phyloP scores from a whole-genome alignment of 35 echinoderm and acorn worm species.

The Anneissia japonica region DNA sequence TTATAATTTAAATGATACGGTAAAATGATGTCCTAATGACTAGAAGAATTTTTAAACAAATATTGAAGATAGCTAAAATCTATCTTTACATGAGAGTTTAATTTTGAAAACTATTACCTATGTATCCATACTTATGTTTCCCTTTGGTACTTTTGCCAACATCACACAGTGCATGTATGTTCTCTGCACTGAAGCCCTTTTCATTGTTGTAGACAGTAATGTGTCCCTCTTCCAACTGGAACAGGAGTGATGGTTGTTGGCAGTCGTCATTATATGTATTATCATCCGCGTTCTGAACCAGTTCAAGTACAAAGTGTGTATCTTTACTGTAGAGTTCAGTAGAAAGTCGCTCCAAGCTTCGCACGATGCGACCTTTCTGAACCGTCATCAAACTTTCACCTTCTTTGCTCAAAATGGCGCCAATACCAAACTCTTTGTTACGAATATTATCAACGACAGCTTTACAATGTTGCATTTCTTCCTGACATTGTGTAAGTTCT shows the following conservation, averaged over 20 bases:
- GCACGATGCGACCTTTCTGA: conserved; percentile 20
- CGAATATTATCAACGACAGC: conserved; percentile 18
- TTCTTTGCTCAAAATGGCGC: conserved; percentile 15
- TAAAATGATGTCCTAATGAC: no score
- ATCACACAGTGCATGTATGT: conserved; percentile 54
- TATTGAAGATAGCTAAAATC: no score
- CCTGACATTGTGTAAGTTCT: conserved; percentile 6
- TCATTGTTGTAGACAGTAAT: conserved; percentile 50
- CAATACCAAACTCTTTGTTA: conserved; percentile 43
- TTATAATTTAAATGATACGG: no score
- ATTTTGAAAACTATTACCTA: conserved; percentile 33
- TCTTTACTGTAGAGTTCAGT: conserved; percentile 55
- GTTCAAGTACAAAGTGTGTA: conserved; percentile 51
- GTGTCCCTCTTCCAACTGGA: conserved; percentile 8
- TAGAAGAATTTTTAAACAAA: no score
- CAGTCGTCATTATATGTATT: conserved; percentile 13
- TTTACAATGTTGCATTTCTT: conserved; percentile 4
- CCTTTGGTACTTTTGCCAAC: conserved; percentile 58
- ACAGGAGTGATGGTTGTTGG: conserved; percentile 19
- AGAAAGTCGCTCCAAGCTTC: conserved; percentile 30
- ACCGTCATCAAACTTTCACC: conserved; percentile 7
- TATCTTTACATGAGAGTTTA: no score
- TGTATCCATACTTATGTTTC: conserved; percentile 56
- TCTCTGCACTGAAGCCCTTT: conserved; percentile 21
- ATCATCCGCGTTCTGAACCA: conserved; percentile 56